Percentiles rank a stretch among this genome's conserved stretches.
These are phyloP conservation scores for Trissoscelio sp. DNA, from an alignment of 2,888 invertebrate species.

Conservation along the genomic window DNA sequence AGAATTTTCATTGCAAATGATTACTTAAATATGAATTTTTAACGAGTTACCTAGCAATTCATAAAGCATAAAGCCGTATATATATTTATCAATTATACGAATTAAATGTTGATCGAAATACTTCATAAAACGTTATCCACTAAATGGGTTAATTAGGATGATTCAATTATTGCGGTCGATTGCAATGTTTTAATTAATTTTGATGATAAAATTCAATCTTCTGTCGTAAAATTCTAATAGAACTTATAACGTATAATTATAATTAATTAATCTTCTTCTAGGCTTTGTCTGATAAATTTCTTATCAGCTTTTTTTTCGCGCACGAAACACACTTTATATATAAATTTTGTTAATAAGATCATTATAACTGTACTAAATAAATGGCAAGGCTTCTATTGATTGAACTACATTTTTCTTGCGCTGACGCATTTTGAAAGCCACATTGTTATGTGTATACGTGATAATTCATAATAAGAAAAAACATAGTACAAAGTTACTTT, in stretches of 20 bases:
- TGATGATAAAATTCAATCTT: background rate
- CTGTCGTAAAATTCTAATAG: background rate
- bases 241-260: background rate
- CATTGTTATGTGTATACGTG: background rate
- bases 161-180: background rate
- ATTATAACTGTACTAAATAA: slow-evolving; percentile 3
- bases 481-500: too few species aligned
- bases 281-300: background rate
- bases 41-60: background rate
- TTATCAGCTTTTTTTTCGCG: background rate
- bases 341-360: slow-evolving; percentile 20
- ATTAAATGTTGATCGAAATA: slow-evolving; percentile 1
- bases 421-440: background rate
- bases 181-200: background rate
- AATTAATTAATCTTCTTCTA: background rate
- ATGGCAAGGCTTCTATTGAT: background rate
- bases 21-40: slow-evolving; percentile 5
- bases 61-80: background rate
- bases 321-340: background rate
- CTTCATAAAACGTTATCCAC: background rate
- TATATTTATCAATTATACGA: slow-evolving; percentile 5
- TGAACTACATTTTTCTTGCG: slow-evolving; percentile 9
- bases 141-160: background rate
- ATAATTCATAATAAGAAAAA: too few species aligned
- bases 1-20: slow-evolving; percentile 25